These are phyloP conservation scores for Callionymus lyra DNA, from an alignment of 2,113 vertebrate species.

Conservation along the genomic window DNA sequence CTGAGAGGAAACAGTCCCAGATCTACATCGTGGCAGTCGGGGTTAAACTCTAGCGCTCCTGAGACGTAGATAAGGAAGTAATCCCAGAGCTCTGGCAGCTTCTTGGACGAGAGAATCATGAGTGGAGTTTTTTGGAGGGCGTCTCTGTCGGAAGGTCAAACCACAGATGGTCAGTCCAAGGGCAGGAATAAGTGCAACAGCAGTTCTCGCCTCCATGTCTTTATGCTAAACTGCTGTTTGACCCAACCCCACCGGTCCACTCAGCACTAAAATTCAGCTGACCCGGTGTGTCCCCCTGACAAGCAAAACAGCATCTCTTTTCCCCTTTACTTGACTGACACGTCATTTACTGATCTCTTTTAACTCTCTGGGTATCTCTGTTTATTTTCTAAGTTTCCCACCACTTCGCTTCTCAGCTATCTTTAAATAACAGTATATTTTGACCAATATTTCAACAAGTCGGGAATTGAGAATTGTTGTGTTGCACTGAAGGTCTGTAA, in stretches of 20 bases:
- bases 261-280: slow-evolving; percentile 48
- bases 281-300: slow-evolving; percentile 32
- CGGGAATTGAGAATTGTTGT: no score
- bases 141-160: no score
- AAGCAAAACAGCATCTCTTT: slow-evolving; percentile 12
- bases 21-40: slow-evolving; percentile 45
- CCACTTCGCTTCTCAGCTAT: no score
- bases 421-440: no score
- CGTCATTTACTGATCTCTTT: slow-evolving; percentile 3
- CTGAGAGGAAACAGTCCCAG: slow-evolving; percentile 54
- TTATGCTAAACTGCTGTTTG: slow-evolving; percentile 19
- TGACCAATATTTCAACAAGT: no score
- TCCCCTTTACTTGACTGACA: no score
- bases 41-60: slow-evolving; percentile 54
- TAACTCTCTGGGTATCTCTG: neutral
- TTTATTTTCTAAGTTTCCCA: no score
- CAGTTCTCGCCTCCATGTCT: slow-evolving; percentile 18
- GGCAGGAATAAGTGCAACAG: slow-evolving; percentile 4
- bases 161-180: neutral
- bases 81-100: slow-evolving; percentile 61
- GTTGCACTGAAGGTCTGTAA: no score
- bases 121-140: slow-evolving; percentile 1
- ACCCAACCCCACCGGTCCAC: slow-evolving; percentile 29
- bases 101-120: slow-evolving; percentile 51
- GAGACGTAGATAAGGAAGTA: slow-evolving; percentile 58